Evolutionary conservation across 2,797 vertebrate species (phyloP).

Genomic region (Falco biarmicus): DNA sequence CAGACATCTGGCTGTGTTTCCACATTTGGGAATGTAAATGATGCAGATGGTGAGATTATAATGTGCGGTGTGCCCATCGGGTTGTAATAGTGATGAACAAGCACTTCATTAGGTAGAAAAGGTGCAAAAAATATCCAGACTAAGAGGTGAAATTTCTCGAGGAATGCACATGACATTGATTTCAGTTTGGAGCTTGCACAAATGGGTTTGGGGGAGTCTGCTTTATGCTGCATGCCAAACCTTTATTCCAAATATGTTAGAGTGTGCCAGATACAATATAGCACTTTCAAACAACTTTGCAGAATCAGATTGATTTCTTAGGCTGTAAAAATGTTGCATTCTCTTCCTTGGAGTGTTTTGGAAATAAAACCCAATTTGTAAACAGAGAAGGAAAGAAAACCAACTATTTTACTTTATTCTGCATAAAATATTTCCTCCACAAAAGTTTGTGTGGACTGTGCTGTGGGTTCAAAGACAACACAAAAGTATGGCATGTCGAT

Average conservation of each 20-base stretch:
- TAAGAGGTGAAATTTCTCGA: background rate
- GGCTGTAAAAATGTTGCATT: background rate
- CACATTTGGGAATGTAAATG: conserved; percentile 59
- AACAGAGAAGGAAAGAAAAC: background rate
- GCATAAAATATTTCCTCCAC: background rate
- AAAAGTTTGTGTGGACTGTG: background rate
- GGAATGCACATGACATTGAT: background rate
- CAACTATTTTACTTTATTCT: background rate
- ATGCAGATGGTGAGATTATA: conserved; percentile 57
- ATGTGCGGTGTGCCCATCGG: background rate
- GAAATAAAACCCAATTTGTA: background rate
- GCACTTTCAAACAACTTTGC: background rate
- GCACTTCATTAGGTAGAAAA: conserved; percentile 46
- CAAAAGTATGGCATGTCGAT: background rate
- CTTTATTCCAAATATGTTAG: background rate
- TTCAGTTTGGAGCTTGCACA: background rate
- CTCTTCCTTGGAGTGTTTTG: background rate
- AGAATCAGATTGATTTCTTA: conserved; percentile 8
- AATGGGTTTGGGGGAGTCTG: background rate
- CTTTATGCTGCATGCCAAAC: background rate
- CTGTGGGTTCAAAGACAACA: background rate
- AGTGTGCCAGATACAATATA: background rate
- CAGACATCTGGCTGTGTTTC: conserved; percentile 66
- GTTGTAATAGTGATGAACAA: conserved; percentile 3
- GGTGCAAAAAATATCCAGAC: background rate